phyloP scores from a whole-genome alignment of 2,113 vertebrate genomes.

The Empidonax traillii region DNA sequence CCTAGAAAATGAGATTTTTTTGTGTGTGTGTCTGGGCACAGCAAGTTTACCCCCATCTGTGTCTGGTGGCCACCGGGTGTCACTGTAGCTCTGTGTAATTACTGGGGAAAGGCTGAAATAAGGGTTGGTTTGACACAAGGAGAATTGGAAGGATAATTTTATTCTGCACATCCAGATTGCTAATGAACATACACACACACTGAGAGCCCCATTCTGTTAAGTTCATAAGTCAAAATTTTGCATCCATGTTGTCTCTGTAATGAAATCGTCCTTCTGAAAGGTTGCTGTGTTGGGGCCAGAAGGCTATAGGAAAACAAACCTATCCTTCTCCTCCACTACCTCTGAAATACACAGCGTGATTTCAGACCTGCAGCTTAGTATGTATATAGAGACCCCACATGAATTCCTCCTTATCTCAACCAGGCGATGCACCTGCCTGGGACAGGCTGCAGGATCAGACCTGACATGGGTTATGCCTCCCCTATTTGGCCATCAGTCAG shows the following conservation, averaged over 20 bases:
- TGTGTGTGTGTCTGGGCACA: background rate
- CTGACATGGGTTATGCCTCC: background rate
- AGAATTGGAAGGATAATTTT: background rate
- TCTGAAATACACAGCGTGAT: background rate
- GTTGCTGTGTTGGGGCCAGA: background rate
- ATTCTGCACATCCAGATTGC: background rate
- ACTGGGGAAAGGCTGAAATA: rapidly evolving
- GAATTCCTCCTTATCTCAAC: background rate
- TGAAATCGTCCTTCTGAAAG: background rate
- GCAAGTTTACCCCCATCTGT: background rate
- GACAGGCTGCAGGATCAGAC: background rate
- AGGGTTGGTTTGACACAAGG: rapidly evolving
- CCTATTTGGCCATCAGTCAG: background rate
- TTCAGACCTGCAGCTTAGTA: background rate
- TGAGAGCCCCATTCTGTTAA: rapidly evolving
- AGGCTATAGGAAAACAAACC: rapidly evolving
- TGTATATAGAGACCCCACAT: background rate
- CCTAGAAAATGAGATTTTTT: background rate
- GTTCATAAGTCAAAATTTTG: background rate
- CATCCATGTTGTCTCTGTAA: background rate
- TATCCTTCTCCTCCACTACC: background rate
- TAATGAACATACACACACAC: background rate
- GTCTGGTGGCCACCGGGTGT: constrained; percentile 39
- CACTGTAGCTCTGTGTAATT: constrained; percentile 35
- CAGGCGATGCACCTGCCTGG: background rate